Conservation (phyloP, 2,888 invertebrate species). For the Auanema sp. region DNA sequence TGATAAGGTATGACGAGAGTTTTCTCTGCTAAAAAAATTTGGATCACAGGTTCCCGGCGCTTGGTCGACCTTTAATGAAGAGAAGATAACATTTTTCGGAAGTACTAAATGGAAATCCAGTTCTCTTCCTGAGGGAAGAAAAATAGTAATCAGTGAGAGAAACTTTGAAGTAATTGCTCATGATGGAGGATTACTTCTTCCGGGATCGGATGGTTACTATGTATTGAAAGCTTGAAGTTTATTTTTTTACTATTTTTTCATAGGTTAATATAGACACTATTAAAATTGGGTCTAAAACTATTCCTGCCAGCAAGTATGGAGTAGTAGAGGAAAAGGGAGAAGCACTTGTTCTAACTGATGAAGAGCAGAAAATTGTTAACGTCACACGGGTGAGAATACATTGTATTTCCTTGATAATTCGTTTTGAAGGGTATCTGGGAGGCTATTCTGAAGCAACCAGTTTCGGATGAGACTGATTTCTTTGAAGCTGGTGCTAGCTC, state of each 20-base stretch:
- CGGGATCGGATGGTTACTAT: slow-evolving; percentile 79
- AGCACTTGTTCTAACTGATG: slow-evolving; percentile 74
- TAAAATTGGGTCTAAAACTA: slow-evolving; percentile 79
- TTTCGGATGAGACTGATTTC: slow-evolving; percentile 80
- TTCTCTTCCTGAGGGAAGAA: slow-evolving; percentile 66
- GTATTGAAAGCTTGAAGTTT: slow-evolving; percentile 65
- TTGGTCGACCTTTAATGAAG: slow-evolving; percentile 71
- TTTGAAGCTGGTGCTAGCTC: slow-evolving; percentile 93
- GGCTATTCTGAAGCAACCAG: slow-evolving; percentile 77
- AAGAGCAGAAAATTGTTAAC: slow-evolving; percentile 76
- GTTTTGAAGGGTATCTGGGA: slow-evolving; percentile 76
- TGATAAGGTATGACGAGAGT: slow-evolving; percentile 73
- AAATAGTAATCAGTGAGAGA: slow-evolving; percentile 47
- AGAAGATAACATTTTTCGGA: slow-evolving; percentile 78
- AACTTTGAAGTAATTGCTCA: slow-evolving; percentile 46
- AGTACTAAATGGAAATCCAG: slow-evolving; percentile 75
- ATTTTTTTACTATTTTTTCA: slow-evolving; percentile 14
- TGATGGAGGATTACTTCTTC: slow-evolving; percentile 75
- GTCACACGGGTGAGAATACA: slow-evolving; percentile 65
- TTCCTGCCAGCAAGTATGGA: slow-evolving; percentile 72
- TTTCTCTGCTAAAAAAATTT: background rate
- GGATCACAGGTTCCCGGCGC: slow-evolving; percentile 79
- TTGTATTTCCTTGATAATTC: background rate
- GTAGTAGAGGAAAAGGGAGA: slow-evolving; percentile 69
- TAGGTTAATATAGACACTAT: slow-evolving; percentile 79